Conservation (phyloP, 2,888 invertebrate species). For the Tubiluchus corallicola region DNA sequence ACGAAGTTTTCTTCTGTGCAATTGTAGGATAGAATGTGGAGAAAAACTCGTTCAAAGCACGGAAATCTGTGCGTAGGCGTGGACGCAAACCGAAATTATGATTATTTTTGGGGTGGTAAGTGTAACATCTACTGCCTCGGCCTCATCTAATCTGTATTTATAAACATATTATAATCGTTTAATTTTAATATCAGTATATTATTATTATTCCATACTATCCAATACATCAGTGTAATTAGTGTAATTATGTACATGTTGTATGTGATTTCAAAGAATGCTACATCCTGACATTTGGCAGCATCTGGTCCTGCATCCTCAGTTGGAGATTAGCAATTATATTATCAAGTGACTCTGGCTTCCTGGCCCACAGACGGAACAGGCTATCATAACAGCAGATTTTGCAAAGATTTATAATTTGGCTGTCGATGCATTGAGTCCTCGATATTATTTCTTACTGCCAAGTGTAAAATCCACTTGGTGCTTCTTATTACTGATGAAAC, state of each 20-base stretch:
- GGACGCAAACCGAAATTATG: not conserved
- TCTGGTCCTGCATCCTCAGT: constrained; percentile 68
- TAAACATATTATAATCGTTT: too few relatives aligned
- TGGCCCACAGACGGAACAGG: constrained; percentile 84
- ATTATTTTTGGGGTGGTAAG: not conserved
- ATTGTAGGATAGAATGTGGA: constrained; percentile 6
- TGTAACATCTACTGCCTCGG: too few relatives aligned
- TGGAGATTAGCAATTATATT: constrained; percentile 81
- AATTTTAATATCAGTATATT: too few relatives aligned
- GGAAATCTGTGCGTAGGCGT: not conserved
- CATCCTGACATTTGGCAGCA: constrained; percentile 71
- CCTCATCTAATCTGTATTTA: too few relatives aligned
- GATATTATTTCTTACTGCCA: constrained; percentile 81
- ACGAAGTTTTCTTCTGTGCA: too few relatives aligned
- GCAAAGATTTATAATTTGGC: constrained; percentile 88
- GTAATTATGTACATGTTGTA: too few relatives aligned
- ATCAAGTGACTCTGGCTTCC: constrained; percentile 78
- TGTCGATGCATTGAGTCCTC: constrained; percentile 67
- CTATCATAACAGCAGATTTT: constrained; percentile 84
- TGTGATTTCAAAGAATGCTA: too few relatives aligned
- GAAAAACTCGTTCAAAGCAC: not conserved
- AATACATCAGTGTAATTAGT: too few relatives aligned
- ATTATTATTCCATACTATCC: too few relatives aligned
- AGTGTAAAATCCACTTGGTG: too few relatives aligned
- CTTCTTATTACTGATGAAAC: too few relatives aligned